Percentiles rank a stretch among this genome's conserved stretches.
Evolutionary conservation across 2,888 invertebrate species (phyloP).

Genomic region (Theristus sp.): DNA sequence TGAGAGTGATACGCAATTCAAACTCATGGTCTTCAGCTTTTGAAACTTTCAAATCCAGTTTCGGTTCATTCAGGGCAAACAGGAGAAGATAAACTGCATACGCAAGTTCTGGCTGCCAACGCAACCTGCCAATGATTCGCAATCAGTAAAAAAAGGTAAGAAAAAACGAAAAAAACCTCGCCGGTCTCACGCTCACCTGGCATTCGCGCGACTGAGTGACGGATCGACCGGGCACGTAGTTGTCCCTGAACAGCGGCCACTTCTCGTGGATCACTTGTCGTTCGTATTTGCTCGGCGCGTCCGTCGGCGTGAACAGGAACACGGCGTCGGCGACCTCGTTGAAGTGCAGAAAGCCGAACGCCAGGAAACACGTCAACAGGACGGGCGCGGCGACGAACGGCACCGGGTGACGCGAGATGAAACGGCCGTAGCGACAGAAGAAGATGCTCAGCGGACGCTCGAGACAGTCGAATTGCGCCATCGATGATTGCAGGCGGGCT

Average conservation of each 20-base stretch:
- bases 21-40: no score
- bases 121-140: no score
- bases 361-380: conserved; percentile 17
- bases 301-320: conserved; percentile 25
- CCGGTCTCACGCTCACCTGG: conserved; percentile 17
- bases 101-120: no score
- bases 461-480: conserved; percentile 16
- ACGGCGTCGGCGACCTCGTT: conserved; percentile 17
- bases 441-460: conserved; percentile 19
- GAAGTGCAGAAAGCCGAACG: conserved; percentile 8
- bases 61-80: no score
- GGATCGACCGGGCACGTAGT: conserved; percentile 27
- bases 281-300: conserved; percentile 17
- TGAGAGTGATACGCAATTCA: no score
- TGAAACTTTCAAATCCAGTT: no score
- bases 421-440: conserved; percentile 21
- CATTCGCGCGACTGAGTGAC: conserved; percentile 25
- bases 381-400: conserved; percentile 25
- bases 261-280: conserved; percentile 20
- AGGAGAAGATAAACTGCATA: no score
- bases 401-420: conserved; percentile 18
- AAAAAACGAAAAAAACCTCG: no score
- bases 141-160: no score
- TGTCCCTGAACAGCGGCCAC: conserved; percentile 25
- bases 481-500: no score